Percentiles rank a stretch among this genome's conserved stretches.
phyloP scores from a whole-genome alignment of 2,888 invertebrate species.

The Rhodophaea formosa region DNA sequence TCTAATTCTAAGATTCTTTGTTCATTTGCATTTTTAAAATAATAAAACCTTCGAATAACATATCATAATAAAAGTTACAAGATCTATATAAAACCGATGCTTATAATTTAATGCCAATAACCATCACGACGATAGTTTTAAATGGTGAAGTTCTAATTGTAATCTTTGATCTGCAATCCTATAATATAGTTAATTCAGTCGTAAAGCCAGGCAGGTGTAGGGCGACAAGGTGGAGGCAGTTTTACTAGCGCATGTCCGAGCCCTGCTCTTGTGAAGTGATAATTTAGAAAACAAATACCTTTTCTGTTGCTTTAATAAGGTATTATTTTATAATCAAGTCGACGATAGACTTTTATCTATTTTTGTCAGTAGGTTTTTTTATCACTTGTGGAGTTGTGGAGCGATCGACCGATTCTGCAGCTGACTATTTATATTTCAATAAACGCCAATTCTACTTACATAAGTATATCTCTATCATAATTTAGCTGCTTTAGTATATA shows the following conservation, averaged over 20 bases:
- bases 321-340: not conserved
- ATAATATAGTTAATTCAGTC: slow-evolving; percentile 2
- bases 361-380: not conserved
- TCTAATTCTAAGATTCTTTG: no score
- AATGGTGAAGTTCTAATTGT: slow-evolving; percentile 1
- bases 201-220: slow-evolving; percentile 13
- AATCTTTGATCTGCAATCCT: slow-evolving; percentile 3
- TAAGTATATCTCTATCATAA: no score
- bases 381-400: no score
- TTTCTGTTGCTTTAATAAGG: not conserved
- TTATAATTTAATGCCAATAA: not conserved
- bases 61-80: no score
- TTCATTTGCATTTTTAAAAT: no score
- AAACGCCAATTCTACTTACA: no score
- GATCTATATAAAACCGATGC: not conserved
- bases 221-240: slow-evolving; percentile 3
- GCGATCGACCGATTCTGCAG: no score
- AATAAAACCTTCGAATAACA: no score
- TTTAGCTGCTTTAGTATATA: no score
- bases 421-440: no score
- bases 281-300: slow-evolving; percentile 1
- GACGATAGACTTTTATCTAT: not conserved
- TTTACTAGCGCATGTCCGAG: not conserved
- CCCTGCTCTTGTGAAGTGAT: slow-evolving; percentile 1
- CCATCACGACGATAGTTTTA: not conserved